Percentiles rank a stretch among this genome's conserved stretches.
Conservation (phyloP, 37 sponge, comb jelly and placozoan genomes). For the Tethya wilhelma region DNA sequence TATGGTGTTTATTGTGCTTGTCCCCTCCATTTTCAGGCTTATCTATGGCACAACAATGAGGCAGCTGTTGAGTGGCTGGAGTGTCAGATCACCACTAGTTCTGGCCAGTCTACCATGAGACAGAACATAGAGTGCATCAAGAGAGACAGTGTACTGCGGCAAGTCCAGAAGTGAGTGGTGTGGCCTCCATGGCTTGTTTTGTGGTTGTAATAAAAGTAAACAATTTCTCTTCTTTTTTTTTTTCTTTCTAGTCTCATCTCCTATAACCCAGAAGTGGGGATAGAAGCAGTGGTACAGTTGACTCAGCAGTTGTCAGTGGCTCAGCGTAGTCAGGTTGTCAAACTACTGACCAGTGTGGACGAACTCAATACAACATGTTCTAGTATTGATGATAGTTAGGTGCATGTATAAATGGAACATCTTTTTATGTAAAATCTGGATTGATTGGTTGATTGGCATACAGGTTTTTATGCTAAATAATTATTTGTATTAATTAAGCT, state of each 20-base stretch:
- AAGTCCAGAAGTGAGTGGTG: conserved; percentile 50
- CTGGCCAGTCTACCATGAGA: conserved; percentile 43
- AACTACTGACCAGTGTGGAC: conserved; percentile 8
- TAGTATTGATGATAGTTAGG: neutral
- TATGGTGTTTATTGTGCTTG: neutral
- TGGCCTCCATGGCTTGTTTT: neutral
- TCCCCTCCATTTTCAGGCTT: conserved; percentile 50
- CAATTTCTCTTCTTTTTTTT: neutral
- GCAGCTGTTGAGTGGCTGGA: conserved; percentile 82
- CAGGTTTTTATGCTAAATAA: too few species aligned
- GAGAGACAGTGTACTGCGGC: conserved; percentile 54
- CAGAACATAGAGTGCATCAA: conserved; percentile 76
- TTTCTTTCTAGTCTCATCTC: conserved; percentile 32
- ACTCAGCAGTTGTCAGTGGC: conserved; percentile 31
- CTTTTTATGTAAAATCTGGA: too few species aligned
- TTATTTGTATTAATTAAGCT: too few species aligned
- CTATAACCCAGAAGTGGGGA: conserved; percentile 49
- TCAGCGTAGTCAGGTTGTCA: conserved; percentile 39
- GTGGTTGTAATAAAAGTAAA: neutral
- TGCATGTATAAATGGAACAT: too few species aligned
- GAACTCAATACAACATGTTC: neutral
- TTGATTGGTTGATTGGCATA: too few species aligned
- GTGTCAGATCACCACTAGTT: conserved; percentile 28
- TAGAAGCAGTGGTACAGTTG: conserved; percentile 59
- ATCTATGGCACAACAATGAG: conserved; percentile 92